A percentile compares a stretch with the other conserved stretches of the same genome.
Conservation (phyloP, 2,888 invertebrate genomes). For the Diarsia mendica region DNA sequence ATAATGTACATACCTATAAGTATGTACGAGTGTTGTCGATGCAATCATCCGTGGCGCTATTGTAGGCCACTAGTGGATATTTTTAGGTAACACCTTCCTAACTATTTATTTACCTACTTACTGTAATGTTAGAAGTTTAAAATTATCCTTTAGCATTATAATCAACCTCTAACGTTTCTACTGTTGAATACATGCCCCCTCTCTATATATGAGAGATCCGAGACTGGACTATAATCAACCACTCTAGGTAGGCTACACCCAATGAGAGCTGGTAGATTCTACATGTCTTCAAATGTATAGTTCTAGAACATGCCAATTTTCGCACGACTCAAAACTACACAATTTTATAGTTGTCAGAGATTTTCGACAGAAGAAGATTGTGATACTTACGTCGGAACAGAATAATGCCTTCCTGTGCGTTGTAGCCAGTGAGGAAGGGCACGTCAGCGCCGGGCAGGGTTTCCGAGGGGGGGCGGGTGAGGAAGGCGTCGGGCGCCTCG, state of each 20-base stretch:
- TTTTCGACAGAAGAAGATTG: neutral
- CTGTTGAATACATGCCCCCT: neutral
- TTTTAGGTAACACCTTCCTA: constrained; percentile 3
- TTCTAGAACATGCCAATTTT: neutral
- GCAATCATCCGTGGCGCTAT: constrained; percentile 34
- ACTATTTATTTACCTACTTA: neutral
- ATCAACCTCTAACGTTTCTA: neutral
- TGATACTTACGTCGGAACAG: constrained; percentile 89
- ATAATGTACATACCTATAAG: constrained; percentile 12
- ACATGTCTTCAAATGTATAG: neutral
- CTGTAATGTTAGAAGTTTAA: neutral
- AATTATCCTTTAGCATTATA: neutral
- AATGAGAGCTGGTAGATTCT: neutral
- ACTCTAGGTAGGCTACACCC: neutral
- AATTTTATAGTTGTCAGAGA: neutral
- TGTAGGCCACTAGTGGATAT: constrained; percentile 15
- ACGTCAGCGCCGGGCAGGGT: constrained; percentile 89
- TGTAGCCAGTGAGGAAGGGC: constrained; percentile 92
- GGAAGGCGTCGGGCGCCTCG: constrained; percentile 84
- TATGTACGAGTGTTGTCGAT: constrained; percentile 20
- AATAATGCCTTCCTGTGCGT: constrained; percentile 92
- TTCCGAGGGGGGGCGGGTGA: constrained; percentile 87
- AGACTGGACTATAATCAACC: neutral
- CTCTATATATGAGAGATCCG: neutral
- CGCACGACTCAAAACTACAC: neutral